Evolutionary conservation across 2,888 invertebrate species (phyloP).

Genomic region (Napeogenes sylphis): DNA sequence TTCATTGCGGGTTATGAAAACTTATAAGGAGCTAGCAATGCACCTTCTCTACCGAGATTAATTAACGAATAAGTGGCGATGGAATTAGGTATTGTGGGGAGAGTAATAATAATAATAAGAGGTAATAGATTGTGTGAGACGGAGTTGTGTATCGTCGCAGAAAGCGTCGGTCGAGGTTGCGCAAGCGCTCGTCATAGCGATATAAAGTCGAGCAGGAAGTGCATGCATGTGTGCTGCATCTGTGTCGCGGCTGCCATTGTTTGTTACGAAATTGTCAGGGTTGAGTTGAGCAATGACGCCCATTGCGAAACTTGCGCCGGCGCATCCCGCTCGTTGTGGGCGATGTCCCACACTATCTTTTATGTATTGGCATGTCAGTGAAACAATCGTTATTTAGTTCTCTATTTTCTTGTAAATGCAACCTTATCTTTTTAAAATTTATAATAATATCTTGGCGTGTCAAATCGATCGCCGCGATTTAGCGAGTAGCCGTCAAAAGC

Average conservation of each 20-base stretch:
- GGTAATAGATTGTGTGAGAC: slow-evolving; percentile 33
- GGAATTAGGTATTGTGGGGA: slow-evolving; percentile 23
- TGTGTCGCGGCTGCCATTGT: slow-evolving; percentile 69
- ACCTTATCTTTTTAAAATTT: neutral
- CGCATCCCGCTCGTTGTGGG: slow-evolving; percentile 72
- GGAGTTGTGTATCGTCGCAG: slow-evolving; percentile 50
- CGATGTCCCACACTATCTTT: slow-evolving; percentile 48
- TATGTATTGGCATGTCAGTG: slow-evolving; percentile 25
- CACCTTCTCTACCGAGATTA: slow-evolving; percentile 46
- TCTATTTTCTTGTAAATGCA: no score
- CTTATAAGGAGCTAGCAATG: slow-evolving; percentile 65
- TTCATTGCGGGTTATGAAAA: slow-evolving; percentile 76
- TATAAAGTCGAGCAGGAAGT: slow-evolving; percentile 73
- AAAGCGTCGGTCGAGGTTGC: slow-evolving; percentile 49
- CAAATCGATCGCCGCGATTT: slow-evolving; percentile 14
- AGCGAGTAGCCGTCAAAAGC: neutral
- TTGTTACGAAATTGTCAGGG: slow-evolving; percentile 75
- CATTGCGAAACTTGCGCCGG: slow-evolving; percentile 62
- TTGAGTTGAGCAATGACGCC: slow-evolving; percentile 70
- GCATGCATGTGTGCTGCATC: slow-evolving; percentile 74
- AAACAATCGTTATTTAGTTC: slow-evolving; percentile 23
- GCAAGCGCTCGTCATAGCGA: slow-evolving; percentile 62
- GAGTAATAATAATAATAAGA: no score
- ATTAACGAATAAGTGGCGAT: slow-evolving; percentile 51
- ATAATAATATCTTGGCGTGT: neutral